These are phyloP conservation scores for Ctenicera cuprea DNA, from an alignment of 2,888 invertebrate species.

Conservation along the genomic window DNA sequence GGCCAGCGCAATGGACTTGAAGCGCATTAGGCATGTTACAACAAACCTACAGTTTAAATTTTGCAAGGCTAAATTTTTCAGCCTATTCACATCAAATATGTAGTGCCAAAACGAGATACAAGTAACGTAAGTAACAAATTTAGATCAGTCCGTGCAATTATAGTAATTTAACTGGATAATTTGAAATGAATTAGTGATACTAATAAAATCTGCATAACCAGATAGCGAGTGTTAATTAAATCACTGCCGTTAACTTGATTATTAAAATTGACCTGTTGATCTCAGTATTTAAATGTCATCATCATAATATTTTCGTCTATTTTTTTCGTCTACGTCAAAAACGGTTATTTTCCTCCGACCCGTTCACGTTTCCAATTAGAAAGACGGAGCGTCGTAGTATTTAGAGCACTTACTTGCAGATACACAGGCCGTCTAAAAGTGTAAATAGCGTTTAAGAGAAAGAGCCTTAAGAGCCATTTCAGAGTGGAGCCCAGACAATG, in stretches of 20 bases:
- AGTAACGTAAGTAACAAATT: too few relatives aligned
- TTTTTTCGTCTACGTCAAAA: conserved; percentile 31
- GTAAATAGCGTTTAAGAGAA: conserved; percentile 50
- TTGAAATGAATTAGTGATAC: conserved; percentile 54
- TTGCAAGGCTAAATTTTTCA: too few relatives aligned
- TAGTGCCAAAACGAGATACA: too few relatives aligned
- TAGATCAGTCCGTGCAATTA: too few relatives aligned
- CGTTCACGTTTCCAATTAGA: conserved; percentile 31
- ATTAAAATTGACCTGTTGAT: conserved; percentile 62
- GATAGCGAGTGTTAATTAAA: conserved; percentile 60
- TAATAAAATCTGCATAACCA: conserved; percentile 59
- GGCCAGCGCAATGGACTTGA: too few relatives aligned
- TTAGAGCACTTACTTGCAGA: conserved; percentile 36
- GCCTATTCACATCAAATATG: too few relatives aligned
- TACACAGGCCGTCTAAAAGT: conserved; percentile 34
- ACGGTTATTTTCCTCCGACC: conserved; percentile 29
- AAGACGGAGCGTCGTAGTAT: conserved; percentile 26
- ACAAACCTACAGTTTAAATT: too few relatives aligned
- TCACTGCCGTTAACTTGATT: conserved; percentile 63
- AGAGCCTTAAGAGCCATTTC: conserved; percentile 62
- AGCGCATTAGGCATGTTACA: too few relatives aligned
- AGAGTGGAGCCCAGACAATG: conserved; percentile 62
- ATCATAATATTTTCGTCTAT: conserved; percentile 42
- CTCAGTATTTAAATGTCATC: conserved; percentile 56
- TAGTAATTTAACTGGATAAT: not conserved